Evolutionary conservation across 2,113 vertebrate species (phyloP).

Genomic region (Amphiprion percula): DNA sequence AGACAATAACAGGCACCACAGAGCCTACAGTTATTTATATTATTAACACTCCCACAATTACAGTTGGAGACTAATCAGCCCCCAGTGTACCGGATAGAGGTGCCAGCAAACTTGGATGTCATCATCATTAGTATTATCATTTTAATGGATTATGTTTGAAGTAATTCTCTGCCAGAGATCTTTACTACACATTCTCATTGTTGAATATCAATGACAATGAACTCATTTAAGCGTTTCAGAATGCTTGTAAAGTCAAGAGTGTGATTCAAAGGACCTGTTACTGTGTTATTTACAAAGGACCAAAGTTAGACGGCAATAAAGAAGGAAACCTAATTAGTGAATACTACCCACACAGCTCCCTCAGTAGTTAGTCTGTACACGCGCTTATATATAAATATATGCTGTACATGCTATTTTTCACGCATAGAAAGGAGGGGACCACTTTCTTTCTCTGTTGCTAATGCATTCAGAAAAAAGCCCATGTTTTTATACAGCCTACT

Average conservation of each 20-base stretch:
- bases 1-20: conserved; percentile 66
- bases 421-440: conserved; percentile 1
- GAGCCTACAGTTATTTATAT: conserved; percentile 71
- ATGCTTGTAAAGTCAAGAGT: neutral
- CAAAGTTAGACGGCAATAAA: conserved; percentile 22
- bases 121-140: conserved; percentile 22
- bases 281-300: conserved; percentile 25
- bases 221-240: neutral
- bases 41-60: conserved; percentile 78
- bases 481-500: conserved; percentile 32
- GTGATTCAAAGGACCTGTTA: conserved; percentile 20
- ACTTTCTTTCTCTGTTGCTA: conserved; percentile 56
- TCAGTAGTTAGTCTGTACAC: neutral
- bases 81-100: conserved; percentile 34
- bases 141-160: conserved; percentile 16
- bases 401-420: neutral
- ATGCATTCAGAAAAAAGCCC: conserved; percentile 55
- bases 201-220: neutral
- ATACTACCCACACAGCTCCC: conserved; percentile 36
- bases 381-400: neutral
- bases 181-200: neutral
- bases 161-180: neutral
- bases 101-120: conserved; percentile 50
- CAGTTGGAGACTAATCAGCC: conserved; percentile 63
- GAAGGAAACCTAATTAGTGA: conserved; percentile 5